phyloP scores from a whole-genome alignment of 2,888 invertebrate genomes.

The Terebella lapidaria region DNA sequence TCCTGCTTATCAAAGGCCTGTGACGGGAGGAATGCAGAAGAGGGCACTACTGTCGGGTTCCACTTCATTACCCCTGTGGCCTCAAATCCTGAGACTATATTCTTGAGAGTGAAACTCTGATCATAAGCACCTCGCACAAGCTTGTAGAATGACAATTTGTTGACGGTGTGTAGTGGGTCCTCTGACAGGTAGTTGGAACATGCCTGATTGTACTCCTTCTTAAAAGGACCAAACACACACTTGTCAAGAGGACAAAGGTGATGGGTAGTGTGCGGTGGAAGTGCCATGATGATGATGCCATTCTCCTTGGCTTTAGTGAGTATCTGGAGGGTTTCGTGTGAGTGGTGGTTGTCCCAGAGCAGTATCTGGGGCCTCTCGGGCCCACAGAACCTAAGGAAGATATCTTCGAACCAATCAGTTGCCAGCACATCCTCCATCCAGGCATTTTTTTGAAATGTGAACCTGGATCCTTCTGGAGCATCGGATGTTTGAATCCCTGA shows the following conservation, averaged over 20 bases:
- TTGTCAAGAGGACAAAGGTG: constrained; percentile 11
- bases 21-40: neutral
- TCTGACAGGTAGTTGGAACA: constrained; percentile 4
- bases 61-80: neutral
- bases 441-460: constrained; percentile 25
- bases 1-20: neutral
- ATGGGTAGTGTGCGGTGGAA: constrained; percentile 16
- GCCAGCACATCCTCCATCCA: constrained; percentile 28
- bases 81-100: neutral
- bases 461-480: constrained; percentile 18
- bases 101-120: neutral
- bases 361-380: constrained; percentile 28
- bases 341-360: constrained; percentile 27
- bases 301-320: constrained; percentile 22
- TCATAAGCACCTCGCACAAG: too few relatives aligned
- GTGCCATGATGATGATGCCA: constrained; percentile 7
- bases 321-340: constrained; percentile 24
- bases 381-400: constrained; percentile 27
- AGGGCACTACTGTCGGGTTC: neutral
- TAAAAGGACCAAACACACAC: constrained; percentile 11
- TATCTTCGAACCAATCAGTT: constrained; percentile 25
- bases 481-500: neutral
- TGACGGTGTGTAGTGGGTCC: neutral
- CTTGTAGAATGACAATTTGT: too few relatives aligned
- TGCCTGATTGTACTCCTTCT: constrained; percentile 5